Evolutionary conservation across 2,797 vertebrate genomes (phyloP).

Genomic region (Crocodylus rhombifer): DNA sequence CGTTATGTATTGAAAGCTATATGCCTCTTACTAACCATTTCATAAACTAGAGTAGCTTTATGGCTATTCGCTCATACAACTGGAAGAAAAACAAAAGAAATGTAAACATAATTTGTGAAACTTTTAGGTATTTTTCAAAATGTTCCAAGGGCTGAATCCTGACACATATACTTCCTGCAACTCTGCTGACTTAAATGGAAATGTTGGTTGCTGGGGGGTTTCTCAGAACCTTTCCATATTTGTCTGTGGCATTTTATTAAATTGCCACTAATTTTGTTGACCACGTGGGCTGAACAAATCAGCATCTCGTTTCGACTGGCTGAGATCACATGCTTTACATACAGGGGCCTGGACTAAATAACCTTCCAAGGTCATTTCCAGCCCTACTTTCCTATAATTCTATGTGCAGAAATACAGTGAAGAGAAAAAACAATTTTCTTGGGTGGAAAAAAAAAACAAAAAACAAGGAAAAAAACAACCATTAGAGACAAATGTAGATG

Average conservation of each 20-base stretch:
- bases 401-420: background rate
- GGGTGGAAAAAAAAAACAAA: background rate
- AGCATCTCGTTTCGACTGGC: accelerated
- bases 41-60: background rate
- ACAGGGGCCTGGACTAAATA: too few relatives aligned
- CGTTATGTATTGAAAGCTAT: conserved; percentile 1
- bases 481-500: too few relatives aligned
- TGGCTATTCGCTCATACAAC: background rate
- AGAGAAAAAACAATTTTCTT: background rate
- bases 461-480: background rate
- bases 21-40: background rate
- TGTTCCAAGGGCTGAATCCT: background rate
- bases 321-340: background rate
- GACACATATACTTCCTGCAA: background rate
- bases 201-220: background rate
- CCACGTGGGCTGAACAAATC: background rate
- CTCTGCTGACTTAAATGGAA: background rate
- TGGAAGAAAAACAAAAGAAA: background rate
- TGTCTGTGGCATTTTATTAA: background rate
- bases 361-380: too few relatives aligned
- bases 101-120: background rate
- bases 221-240: background rate
- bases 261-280: background rate
- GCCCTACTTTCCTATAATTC: too few relatives aligned
- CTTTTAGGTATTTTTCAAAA: background rate